These are phyloP conservation scores for Apotomis betuletana DNA, from an alignment of 2,888 invertebrate species.

Conservation along the genomic window DNA sequence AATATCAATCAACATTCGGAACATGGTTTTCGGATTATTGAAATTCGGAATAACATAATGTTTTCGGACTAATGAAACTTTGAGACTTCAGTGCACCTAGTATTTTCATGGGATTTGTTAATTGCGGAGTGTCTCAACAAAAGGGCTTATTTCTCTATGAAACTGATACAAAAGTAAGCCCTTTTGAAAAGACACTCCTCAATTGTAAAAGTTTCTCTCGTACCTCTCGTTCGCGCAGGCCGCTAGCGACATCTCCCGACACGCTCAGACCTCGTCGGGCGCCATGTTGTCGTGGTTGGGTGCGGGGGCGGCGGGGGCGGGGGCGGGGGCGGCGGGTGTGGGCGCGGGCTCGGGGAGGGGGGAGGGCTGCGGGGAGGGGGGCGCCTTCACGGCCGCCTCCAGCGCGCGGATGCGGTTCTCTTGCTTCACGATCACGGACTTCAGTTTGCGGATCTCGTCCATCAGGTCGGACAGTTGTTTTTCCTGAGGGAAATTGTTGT, in stretches of 20 bases:
- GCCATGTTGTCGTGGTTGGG: slow-evolving; percentile 71
- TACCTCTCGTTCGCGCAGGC: too few relatives aligned
- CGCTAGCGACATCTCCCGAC: slow-evolving; percentile 12
- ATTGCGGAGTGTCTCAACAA: too few relatives aligned
- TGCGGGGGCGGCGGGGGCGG: slow-evolving; percentile 58
- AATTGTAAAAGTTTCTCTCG: too few relatives aligned
- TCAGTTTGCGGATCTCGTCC: slow-evolving; percentile 95
- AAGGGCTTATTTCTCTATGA: too few relatives aligned
- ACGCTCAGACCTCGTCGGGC: slow-evolving; percentile 83
- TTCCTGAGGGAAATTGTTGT: slow-evolving; percentile 74
- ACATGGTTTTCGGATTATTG: too few relatives aligned
- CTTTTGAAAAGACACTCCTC: too few relatives aligned
- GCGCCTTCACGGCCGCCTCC: slow-evolving; percentile 83
- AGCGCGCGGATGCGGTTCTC: slow-evolving; percentile 93
- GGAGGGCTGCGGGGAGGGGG: slow-evolving; percentile 55
- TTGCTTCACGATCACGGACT: slow-evolving; percentile 97
- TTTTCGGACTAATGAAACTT: too few relatives aligned
- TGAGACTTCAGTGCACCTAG: too few relatives aligned
- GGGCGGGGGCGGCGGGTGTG: slow-evolving; percentile 62
- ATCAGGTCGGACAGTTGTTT: slow-evolving; percentile 92
- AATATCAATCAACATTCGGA: too few relatives aligned
- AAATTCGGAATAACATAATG: too few relatives aligned
- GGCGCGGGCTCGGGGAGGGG: slow-evolving; percentile 57
- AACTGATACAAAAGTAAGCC: too few relatives aligned
- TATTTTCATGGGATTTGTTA: too few relatives aligned